A percentile compares a stretch with the other conserved stretches of the same genome.
These are phyloP conservation scores for Andrena camellia DNA, from an alignment of 2,888 invertebrate genomes.

Conservation along the genomic window DNA sequence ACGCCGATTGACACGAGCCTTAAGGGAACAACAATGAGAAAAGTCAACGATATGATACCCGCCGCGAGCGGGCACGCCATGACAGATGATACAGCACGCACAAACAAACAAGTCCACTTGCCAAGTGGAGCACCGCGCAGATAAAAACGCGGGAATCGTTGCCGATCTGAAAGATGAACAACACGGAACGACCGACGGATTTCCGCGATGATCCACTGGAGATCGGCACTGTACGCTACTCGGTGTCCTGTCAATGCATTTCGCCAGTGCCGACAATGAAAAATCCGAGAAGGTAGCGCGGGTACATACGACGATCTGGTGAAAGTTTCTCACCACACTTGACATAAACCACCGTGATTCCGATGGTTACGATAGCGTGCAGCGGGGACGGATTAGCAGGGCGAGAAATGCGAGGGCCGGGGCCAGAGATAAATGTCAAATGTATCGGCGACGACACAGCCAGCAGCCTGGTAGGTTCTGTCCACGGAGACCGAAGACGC, in stretches of 20 bases:
- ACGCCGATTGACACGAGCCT: conserved; percentile 35
- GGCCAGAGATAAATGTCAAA: conserved; percentile 49
- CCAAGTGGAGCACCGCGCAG: conserved; percentile 69
- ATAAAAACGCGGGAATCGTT: conserved; percentile 68
- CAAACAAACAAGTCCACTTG: conserved; percentile 80
- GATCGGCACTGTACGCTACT: conserved; percentile 24
- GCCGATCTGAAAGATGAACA: conserved; percentile 14
- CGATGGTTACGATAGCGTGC: not conserved
- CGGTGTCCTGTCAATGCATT: conserved; percentile 48
- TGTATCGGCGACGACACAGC: conserved; percentile 60
- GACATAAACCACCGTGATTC: conserved; percentile 65
- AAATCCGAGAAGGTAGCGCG: conserved; percentile 48
- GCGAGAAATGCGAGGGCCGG: not conserved
- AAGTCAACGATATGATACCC: conserved; percentile 51
- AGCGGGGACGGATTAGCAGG: conserved; percentile 12
- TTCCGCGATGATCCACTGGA: not conserved
- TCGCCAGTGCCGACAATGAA: conserved; percentile 58
- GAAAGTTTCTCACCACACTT: conserved; percentile 67
- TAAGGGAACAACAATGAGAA: conserved; percentile 21
- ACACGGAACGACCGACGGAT: not conserved
- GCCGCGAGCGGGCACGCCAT: conserved; percentile 79
- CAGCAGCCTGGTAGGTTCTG: conserved; percentile 71
- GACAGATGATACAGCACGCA: conserved; percentile 80
- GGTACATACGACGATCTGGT: conserved; percentile 56
- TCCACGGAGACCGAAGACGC: conserved; percentile 70